Base-by-base conservation (phyloP, 1,140 invertebrate species). In the Eciton burchellii region DNA sequence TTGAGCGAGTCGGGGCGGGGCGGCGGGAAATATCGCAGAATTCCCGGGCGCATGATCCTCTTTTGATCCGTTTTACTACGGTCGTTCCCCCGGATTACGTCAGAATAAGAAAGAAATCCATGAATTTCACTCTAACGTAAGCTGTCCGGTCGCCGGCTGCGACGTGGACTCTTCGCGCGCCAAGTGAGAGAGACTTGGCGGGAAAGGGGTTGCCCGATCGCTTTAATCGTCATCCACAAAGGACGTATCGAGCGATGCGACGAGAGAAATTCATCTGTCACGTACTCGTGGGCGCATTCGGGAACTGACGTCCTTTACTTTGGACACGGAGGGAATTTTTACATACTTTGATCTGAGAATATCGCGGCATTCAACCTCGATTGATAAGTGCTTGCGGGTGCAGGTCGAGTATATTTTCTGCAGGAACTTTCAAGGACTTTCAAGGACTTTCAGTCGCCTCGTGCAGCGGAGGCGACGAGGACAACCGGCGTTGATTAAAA, bases 11-110 rank as follows among this genome's bases (percentile, higher is more conserved):
- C 77, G 87, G 24, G n/a, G 41, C 24, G 68, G 77, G 82, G 83
- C 57, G n/a, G 54, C n/a, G 41, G 35, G 35, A 63, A 35, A 70
- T 57, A 54, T 54, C 35, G 29, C 59, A 43, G 49, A 86, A 88
- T 91, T 89, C 74, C 86, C 70, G 84, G 85, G 87, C 87, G 87
- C 86, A 92, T 92, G 90, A 92, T 92, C 91, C 90, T 89, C 85
- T 88, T 93, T 91, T 92, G 92, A 93, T 92, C 92, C 91, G 89
- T 91, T 93, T 92, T 92, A 93, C 82, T 87, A 88, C 88, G 84
- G 89, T 90, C 86, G 88, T 93, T 92, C 81, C 82, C 86, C 84
- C 89, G 90, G 91, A 92, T 93, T 93, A 91, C 89, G 87, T 88
- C 70, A 86, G 82, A 89, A 92, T 90, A 90, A 92, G 89, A 89